These are phyloP conservation scores for Molossus alvarezi DNA, from an alignment of 2,797 vertebrate genomes.

Conservation along the genomic window DNA sequence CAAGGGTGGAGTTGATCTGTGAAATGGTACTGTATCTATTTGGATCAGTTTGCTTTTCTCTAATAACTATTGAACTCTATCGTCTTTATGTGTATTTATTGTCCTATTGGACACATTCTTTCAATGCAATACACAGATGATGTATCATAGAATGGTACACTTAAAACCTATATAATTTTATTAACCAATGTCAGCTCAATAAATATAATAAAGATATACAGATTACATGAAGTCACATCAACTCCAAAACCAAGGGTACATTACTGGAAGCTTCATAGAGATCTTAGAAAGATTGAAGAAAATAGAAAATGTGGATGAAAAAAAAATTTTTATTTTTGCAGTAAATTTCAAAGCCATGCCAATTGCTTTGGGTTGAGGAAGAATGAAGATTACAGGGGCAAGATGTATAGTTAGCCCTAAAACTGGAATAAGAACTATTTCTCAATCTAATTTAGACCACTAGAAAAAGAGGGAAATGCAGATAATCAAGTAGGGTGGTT, in stretches of 20 bases:
- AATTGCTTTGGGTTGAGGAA: conserved; percentile 50
- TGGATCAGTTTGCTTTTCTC: background rate
- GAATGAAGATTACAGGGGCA: background rate
- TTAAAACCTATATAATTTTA: background rate
- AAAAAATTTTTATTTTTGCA: conserved; percentile 6
- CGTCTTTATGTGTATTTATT: background rate
- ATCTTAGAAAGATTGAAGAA: conserved; percentile 1
- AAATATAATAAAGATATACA: background rate
- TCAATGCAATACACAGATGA: background rate
- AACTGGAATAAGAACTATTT: conserved; percentile 37
- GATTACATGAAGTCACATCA: background rate
- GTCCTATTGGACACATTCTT: background rate
- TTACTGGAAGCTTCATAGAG: conserved; percentile 31
- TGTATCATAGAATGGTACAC: background rate
- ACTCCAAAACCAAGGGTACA: background rate
- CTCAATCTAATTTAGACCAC: background rate
- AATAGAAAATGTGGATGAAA: background rate
- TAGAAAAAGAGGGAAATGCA: conserved; percentile 13
- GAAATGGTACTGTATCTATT: too few species aligned
- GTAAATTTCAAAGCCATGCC: conserved; percentile 53
- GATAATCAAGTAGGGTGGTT: background rate
- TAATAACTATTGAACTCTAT: background rate
- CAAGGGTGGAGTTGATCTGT: background rate
- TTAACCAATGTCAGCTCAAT: background rate
- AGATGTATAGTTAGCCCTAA: background rate